Conservation (phyloP, 2,888 invertebrate genomes). For the Polylopha cassiicola region DNA sequence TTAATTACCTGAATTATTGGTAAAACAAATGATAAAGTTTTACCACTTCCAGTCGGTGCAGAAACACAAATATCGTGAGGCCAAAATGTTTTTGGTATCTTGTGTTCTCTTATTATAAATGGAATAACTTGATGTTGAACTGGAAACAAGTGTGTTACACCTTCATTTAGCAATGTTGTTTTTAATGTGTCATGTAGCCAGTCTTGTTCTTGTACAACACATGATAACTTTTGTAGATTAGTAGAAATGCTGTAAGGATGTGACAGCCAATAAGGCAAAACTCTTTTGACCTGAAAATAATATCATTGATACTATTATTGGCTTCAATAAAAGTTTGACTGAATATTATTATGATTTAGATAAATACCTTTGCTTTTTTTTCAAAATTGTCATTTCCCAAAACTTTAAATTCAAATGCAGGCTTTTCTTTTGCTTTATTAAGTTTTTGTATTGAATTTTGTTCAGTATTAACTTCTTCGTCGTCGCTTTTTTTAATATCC, state of each 20-base stretch:
- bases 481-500: conserved; percentile 20
- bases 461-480: conserved; percentile 25
- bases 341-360: neutral
- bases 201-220: conserved; percentile 73
- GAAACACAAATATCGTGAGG: conserved; percentile 96
- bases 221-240: conserved; percentile 77
- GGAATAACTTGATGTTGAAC: conserved; percentile 89
- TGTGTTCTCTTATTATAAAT: conserved; percentile 82
- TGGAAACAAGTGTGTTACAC: conserved; percentile 88
- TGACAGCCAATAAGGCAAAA: conserved; percentile 92
- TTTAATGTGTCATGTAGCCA: conserved; percentile 81
- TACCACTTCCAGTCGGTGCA: conserved; percentile 98
- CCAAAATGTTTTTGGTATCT: conserved; percentile 79
- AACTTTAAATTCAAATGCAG: conserved; percentile 77
- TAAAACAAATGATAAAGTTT: conserved; percentile 95
- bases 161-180: conserved; percentile 80
- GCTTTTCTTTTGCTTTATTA: conserved; percentile 29
- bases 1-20: conserved; percentile 87
- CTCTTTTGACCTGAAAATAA: conserved; percentile 82
- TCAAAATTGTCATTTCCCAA: conserved; percentile 80
- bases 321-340: conserved; percentile 2
- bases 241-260: conserved; percentile 87
- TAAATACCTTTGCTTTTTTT: conserved; percentile 70
- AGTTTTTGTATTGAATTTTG: conserved; percentile 20
- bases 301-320: conserved; percentile 14